A percentile compares a stretch with the other conserved stretches of the same genome.
Evolutionary conservation across 2,888 invertebrate species (phyloP).

Genomic region (Allygus modestus): DNA sequence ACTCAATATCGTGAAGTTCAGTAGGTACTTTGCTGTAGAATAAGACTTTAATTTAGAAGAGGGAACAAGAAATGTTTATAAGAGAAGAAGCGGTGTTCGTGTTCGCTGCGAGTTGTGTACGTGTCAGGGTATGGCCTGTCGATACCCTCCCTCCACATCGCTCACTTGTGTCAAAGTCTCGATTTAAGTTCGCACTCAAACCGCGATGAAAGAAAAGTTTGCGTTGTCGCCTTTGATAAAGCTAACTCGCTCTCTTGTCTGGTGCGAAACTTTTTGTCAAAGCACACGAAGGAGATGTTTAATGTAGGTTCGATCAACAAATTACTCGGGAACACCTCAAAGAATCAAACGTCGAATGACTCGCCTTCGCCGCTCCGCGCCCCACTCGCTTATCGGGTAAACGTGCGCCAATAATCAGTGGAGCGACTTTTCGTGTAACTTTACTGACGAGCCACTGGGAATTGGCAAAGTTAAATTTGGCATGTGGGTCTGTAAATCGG

Average conservation of each 20-base stretch:
- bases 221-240: constrained; percentile 56
- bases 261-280: constrained; percentile 52
- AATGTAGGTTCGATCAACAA: constrained; percentile 50
- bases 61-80: background rate
- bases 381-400: background rate
- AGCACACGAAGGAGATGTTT: constrained; percentile 41
- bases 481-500: too few species aligned
- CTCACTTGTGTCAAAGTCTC: constrained; percentile 39
- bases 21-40: too few species aligned
- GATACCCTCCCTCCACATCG: constrained; percentile 12
- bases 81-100: background rate
- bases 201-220: constrained; percentile 58
- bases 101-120: background rate
- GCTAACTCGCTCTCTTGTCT: constrained; percentile 46
- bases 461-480: too few species aligned
- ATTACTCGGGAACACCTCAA: constrained; percentile 46
- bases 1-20: too few species aligned
- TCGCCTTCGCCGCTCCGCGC: background rate
- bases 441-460: too few species aligned
- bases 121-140: background rate
- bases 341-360: constrained; percentile 38
- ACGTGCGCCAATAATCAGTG: too few species aligned
- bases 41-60: too few species aligned
- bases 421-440: too few species aligned
- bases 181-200: constrained; percentile 48